Percentiles rank a stretch among this genome's conserved stretches.
These are phyloP conservation scores for Philaenus spumarius DNA, from an alignment of 1,140 invertebrate genomes.

Conservation along the genomic window DNA sequence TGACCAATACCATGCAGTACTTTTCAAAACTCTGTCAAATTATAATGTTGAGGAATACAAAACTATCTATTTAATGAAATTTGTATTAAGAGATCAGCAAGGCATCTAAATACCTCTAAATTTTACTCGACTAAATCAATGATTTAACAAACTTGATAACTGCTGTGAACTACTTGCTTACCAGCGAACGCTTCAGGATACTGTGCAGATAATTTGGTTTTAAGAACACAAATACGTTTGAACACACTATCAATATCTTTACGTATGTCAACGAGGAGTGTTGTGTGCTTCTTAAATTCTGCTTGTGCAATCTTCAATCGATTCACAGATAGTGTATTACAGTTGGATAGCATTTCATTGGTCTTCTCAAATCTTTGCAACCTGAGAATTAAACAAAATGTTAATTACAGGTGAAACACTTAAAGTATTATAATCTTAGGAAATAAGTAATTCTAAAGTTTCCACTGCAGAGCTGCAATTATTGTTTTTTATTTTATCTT, in stretches of 20 bases:
- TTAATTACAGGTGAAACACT: too few relatives aligned
- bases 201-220: conserved; percentile 72
- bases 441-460: too few relatives aligned
- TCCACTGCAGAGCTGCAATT: too few relatives aligned
- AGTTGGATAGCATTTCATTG: conserved; percentile 95
- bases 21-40: too few relatives aligned
- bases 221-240: conserved; percentile 58
- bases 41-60: conserved; percentile 4
- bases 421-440: too few relatives aligned
- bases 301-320: conserved; percentile 70
- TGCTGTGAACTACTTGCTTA: conserved; percentile 33
- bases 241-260: conserved; percentile 56
- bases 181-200: conserved; percentile 78
- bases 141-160: background rate
- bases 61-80: conserved; percentile 47
- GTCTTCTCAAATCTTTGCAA: conserved; percentile 93
- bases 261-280: conserved; percentile 58
- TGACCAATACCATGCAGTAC: too few relatives aligned
- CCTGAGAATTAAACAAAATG: conserved; percentile 55
- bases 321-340: conserved; percentile 77
- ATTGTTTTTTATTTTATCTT: too few relatives aligned
- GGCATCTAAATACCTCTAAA: conserved; percentile 12
- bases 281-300: conserved; percentile 86
- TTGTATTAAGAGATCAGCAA: conserved; percentile 53
- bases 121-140: background rate